A percentile compares a stretch with the other conserved stretches of the same genome.
phyloP scores from a whole-genome alignment of 2,888 invertebrate genomes.

The Coecobrya sp. region DNA sequence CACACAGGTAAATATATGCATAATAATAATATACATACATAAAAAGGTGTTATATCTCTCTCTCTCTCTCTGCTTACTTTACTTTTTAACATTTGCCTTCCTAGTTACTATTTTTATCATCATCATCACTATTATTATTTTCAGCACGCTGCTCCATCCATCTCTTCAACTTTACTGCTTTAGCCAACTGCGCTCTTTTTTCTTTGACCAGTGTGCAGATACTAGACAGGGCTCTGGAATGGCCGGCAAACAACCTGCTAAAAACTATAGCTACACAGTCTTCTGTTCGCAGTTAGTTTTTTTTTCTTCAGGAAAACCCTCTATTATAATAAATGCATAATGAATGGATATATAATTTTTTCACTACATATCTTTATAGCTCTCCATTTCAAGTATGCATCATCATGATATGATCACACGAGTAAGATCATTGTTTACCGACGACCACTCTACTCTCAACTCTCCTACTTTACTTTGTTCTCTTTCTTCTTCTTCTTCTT shows the following conservation, averaged over 20 bases:
- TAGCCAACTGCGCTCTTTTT: background rate
- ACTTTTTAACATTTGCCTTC: slow-evolving; percentile 50
- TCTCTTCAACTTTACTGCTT: background rate
- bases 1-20: too few species aligned
- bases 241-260: too few species aligned
- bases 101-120: background rate
- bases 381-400: background rate
- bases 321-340: background rate
- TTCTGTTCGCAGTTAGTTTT: too few species aligned
- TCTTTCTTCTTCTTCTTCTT: slow-evolving; percentile 11
- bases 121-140: background rate
- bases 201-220: background rate
- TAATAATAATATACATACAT: too few species aligned
- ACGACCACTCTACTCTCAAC: background rate
- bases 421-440: background rate
- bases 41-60: too few species aligned
- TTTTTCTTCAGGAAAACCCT: background rate
- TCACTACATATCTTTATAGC: too few species aligned
- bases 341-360: background rate
- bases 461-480: background rate
- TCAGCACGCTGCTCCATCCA: background rate
- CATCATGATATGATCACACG: background rate
- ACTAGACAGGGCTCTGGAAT: too few species aligned
- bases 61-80: background rate
- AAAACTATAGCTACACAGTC: too few species aligned